Conservation (phyloP, 2,888 invertebrate genomes). For the Hypomecis atomaria region DNA sequence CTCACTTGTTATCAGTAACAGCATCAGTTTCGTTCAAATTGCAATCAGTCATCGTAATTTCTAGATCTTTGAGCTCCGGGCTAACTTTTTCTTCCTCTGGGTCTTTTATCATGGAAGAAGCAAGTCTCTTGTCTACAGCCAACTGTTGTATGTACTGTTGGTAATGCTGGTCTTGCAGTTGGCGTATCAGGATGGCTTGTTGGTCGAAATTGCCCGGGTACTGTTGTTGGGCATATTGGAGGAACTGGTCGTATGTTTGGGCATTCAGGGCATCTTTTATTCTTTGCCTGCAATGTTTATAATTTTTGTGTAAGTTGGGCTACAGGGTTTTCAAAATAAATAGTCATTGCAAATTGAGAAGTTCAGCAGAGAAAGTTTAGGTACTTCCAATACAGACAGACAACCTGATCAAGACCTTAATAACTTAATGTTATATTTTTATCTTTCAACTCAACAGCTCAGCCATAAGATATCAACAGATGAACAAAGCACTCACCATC, state of each 20-base stretch:
- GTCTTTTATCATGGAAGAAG: slow-evolving; percentile 66
- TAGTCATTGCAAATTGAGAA: no score
- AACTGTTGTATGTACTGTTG: slow-evolving; percentile 99
- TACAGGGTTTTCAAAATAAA: no score
- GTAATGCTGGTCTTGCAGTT: slow-evolving; percentile 99
- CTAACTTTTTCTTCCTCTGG: slow-evolving; percentile 48
- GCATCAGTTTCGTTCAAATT: slow-evolving; percentile 67
- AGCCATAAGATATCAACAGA: no score
- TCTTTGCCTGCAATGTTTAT: slow-evolving; percentile 85
- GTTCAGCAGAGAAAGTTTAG: no score
- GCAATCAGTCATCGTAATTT: slow-evolving; percentile 54
- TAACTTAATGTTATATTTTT: no score
- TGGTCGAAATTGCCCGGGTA: slow-evolving; percentile 93
- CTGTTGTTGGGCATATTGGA: slow-evolving; percentile 97
- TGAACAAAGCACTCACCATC: no score
- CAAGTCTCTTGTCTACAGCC: slow-evolving; percentile 79
- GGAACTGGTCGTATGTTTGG: slow-evolving; percentile 94
- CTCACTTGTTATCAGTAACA: slow-evolving; percentile 69
- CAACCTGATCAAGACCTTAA: no score
- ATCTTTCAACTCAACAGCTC: no score
- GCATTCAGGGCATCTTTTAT: slow-evolving; percentile 98
- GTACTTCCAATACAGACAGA: no score
- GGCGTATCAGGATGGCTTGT: slow-evolving; percentile 96
- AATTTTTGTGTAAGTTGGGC: not conserved
- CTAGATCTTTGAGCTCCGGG: slow-evolving; percentile 51